Conservation (phyloP, 1,140 invertebrate genomes). For the Pogonomyrmex barbatus region DNA sequence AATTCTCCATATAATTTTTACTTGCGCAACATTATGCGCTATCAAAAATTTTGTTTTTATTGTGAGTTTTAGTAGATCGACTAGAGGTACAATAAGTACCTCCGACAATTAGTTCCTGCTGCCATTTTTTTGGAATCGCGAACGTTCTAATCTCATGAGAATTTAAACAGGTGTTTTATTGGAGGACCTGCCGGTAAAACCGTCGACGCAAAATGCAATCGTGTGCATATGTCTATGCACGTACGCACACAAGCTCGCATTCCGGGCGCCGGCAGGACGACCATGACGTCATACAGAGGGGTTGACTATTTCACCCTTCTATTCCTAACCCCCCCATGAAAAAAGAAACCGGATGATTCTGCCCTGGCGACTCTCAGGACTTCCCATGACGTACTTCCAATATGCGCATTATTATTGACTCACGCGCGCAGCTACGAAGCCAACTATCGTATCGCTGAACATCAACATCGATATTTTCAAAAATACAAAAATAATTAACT, state of each 20-base stretch:
- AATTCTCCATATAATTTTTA: not conserved
- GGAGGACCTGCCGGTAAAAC: constrained; percentile 40
- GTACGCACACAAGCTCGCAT: not conserved
- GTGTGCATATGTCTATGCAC: not conserved
- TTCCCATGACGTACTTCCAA: constrained; percentile 77
- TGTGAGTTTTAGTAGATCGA: constrained; percentile 12
- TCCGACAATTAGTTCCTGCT: constrained; percentile 11
- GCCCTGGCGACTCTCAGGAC: constrained; percentile 71
- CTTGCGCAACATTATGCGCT: not conserved
- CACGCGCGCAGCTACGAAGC: constrained; percentile 45
- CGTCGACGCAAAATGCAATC: constrained; percentile 22
- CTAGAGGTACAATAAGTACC: not conserved
- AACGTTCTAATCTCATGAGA: constrained; percentile 61
- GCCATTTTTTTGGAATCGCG: constrained; percentile 22
- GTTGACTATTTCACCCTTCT: constrained; percentile 73
- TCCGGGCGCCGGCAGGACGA: constrained; percentile 28
- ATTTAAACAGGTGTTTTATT: constrained; percentile 62
- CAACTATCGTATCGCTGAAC: constrained; percentile 52
- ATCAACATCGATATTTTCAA: constrained; percentile 25
- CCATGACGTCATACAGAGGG: constrained; percentile 76
- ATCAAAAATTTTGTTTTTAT: constrained; percentile 12
- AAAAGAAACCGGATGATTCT: constrained; percentile 81
- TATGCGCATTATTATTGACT: constrained; percentile 64
- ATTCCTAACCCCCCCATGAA: constrained; percentile 72
- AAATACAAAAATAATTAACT: not conserved